Evolutionary conservation across 1,140 invertebrate genomes (phyloP), one percentile per base, ranked within the genome.

Genomic region (Zophobas atratus): DNA sequence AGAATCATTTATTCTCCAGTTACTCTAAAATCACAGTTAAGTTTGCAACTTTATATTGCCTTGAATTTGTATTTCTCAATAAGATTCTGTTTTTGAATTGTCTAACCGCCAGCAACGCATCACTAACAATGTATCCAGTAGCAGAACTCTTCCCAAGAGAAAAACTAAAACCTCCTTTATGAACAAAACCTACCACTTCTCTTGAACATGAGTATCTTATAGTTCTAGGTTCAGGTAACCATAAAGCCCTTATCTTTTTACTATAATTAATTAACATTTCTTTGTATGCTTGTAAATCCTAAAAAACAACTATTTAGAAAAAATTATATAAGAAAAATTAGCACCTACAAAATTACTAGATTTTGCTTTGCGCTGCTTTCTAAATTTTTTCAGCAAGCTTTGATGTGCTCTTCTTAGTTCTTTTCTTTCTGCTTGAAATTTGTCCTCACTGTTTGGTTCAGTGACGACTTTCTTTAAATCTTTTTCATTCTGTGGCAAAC

Each of bases 181-280:
- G 89, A 5, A 96, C 82, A 86, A 92, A 96, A 53, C 95, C 95
- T 80, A 95, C 91, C 1, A 93, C 88, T 85, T 93, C 88, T 81
- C 94, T 89, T 20, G 88, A 88, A 82, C 90, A 91, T 20, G 90
- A 89, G 60, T 90, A 81, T n/a, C 92, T 90, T 43, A 95, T 89
- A 41, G 84, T 88, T 41, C 86, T 84, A 3, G 85, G 87, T 53
- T 88, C 86, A 4, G 93, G 93, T 48, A 95, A 82, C 91, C 92
- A 95, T 1, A 95, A 84, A 51, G 90, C 86, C 76, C 89, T 87
- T 91, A 95, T 94, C 83, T 87, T 84, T 80, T 88, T 84, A 1
- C 88, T 86, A 78, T 94, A 91, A 56, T 90, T 86, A 4, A 84
- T 79, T 38, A 91, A 86, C 48, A 89, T 78, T 32, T 84, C 84